phyloP scores from a whole-genome alignment of 1,140 invertebrate species.

The Apis florea region DNA sequence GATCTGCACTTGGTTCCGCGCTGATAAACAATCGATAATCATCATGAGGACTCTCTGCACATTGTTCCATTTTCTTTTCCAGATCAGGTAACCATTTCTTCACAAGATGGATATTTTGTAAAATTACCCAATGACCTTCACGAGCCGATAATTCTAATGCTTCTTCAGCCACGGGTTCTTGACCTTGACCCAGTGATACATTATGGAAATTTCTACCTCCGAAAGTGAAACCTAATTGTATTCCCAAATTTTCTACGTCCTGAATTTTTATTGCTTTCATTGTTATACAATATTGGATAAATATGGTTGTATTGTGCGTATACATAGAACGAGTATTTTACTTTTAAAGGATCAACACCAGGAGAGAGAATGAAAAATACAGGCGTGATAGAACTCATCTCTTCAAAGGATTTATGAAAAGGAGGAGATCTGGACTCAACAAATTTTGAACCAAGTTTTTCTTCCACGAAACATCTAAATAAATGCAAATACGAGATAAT shows the following conservation, averaged over 20 bases:
- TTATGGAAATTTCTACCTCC: constrained; percentile 94
- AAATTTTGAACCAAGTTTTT: constrained; percentile 92
- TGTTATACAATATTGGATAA: background rate
- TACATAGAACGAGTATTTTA: constrained; percentile 53
- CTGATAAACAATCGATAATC: constrained; percentile 84
- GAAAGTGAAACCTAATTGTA: constrained; percentile 89
- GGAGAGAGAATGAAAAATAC: constrained; percentile 97
- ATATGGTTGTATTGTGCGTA: background rate
- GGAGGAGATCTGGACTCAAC: constrained; percentile 88
- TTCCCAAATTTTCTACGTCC: constrained; percentile 91
- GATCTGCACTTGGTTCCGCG: constrained; percentile 84
- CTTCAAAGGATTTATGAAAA: constrained; percentile 92
- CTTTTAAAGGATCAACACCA: constrained; percentile 95
- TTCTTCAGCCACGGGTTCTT: constrained; percentile 94
- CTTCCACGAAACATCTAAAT: constrained; percentile 88
- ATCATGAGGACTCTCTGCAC: constrained; percentile 84
- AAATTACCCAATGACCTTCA: constrained; percentile 95
- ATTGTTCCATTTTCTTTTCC: constrained; percentile 95
- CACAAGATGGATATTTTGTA: constrained; percentile 95
- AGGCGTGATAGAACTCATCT: constrained; percentile 91
- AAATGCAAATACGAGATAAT: background rate
- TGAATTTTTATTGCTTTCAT: constrained; percentile 51
- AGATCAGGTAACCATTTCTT: constrained; percentile 92
- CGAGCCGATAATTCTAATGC: constrained; percentile 89
- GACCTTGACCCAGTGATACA: constrained; percentile 96